phyloP scores from a whole-genome alignment of 1,140 invertebrate genomes.

The Trinorchestia longiramus region DNA sequence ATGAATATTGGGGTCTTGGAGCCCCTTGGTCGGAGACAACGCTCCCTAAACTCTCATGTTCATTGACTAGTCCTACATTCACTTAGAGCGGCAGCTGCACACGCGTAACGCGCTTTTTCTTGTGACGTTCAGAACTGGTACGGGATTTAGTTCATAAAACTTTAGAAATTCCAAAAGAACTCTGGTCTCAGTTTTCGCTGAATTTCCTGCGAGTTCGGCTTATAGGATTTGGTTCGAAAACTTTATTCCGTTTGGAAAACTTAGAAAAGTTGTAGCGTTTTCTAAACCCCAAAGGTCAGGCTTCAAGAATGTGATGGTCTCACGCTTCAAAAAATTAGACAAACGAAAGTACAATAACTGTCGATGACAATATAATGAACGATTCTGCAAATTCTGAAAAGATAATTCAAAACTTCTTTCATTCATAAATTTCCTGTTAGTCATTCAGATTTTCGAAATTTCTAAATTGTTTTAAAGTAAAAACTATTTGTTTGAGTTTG shows the following conservation, averaged over 20 bases:
- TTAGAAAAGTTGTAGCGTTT: not conserved
- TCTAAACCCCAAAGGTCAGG: not conserved
- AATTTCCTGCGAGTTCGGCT: not conserved
- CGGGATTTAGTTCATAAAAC: conserved; percentile 24
- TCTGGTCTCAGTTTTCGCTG: not conserved
- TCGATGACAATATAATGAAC: not conserved
- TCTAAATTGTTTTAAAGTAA: not conserved
- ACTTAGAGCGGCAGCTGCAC: conserved; percentile 31
- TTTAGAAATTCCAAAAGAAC: conserved; percentile 18
- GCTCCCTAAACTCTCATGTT: conserved; percentile 38
- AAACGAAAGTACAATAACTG: not conserved
- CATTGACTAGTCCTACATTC: conserved; percentile 36
- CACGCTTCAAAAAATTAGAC: not conserved
- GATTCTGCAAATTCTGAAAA: not conserved
- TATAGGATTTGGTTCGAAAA: not conserved
- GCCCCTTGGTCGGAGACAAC: conserved; percentile 44
- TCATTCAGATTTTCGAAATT: not conserved
- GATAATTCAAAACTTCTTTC: not conserved
- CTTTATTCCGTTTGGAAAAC: not conserved
- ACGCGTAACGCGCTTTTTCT: not conserved
- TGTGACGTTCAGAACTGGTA: not conserved
- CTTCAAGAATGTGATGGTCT: not conserved
- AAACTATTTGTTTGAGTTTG: not conserved
- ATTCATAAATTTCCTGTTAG: not conserved
- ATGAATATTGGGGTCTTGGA: conserved; percentile 19